Base-by-base conservation (phyloP, 2,797 vertebrate genomes). In the Diplodus puntazzo region DNA sequence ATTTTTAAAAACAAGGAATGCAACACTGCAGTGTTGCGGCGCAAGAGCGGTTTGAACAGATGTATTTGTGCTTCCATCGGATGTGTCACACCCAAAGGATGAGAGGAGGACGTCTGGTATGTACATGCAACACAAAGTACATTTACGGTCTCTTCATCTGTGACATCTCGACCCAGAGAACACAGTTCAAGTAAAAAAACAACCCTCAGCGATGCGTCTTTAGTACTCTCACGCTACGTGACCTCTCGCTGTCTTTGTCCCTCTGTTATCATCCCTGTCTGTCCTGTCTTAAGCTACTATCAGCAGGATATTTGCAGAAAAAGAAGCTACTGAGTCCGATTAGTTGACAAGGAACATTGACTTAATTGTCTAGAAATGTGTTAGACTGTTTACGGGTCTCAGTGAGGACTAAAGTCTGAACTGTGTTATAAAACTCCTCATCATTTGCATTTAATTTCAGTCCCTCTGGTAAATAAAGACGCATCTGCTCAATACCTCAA, bases 51-150 rank as follows among this genome's bases (percentile, higher is more conserved):
- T 49, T 63, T 5, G 3, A 55, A 69, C 60, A 23, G 11, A 45
- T 53, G 53, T 1, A 4, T 66, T 73, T 43, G 34, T 46, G 21
- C 46, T 59, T 62, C 16, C 12, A 9, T 75, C 21, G 60, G 78
- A 79, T 62, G 65, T 7, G 73, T 64, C 73, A 73, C 79, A 57
- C 78, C 42, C 75, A 45, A 10, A 18, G 25, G 68, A 67, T 64
- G 17, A 84, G 8, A 1, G 45, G 12, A 57, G 59, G 66, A 61
- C 34, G 75, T 64, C 43, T 74, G 68, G 61, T 62, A 43, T 70
- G 57, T 60, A 1, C 34, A 73, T 1, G 6, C 42, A 48, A 1
- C 12, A n/a, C 27, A 46, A 21, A 60, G 27, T 27, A 18, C 17
- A 42, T 43, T 0, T 52, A 42, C 23, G 23, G 60, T 42, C 21